A percentile compares a stretch with the other conserved stretches of the same genome.
Evolutionary conservation across 2,888 invertebrate genomes (phyloP).

Genomic region (Cephus spinipes): DNA sequence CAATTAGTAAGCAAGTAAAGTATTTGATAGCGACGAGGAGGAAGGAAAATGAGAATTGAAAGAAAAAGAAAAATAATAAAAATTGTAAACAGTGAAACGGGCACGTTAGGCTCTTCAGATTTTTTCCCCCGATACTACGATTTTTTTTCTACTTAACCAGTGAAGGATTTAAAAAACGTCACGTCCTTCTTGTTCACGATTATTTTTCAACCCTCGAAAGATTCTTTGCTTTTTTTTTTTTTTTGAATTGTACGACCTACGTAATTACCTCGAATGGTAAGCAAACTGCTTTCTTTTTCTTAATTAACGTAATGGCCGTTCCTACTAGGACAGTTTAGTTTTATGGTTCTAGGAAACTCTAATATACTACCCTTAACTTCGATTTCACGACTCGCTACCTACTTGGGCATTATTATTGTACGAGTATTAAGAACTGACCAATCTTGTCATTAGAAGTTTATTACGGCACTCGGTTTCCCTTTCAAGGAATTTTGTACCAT

Average conservation of each 20-base stretch:
- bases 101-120: neutral
- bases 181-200: neutral
- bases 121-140: neutral
- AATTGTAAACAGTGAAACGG: neutral
- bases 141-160: neutral
- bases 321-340: neutral
- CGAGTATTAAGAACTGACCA: neutral
- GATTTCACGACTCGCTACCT: neutral
- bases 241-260: no score
- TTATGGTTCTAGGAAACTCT: neutral
- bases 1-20: conserved; percentile 31
- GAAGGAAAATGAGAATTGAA: neutral
- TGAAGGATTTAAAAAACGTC: neutral
- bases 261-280: neutral
- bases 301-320: neutral
- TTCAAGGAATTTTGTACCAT: neutral
- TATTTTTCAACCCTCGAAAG: neutral
- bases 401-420: neutral
- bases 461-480: neutral
- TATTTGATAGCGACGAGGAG: neutral
- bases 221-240: neutral
- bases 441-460: neutral
- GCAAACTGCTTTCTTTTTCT: neutral
- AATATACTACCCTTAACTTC: neutral
- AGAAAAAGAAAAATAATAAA: neutral